Percentiles rank a stretch among this genome's conserved stretches.
Evolutionary conservation across 37 sponge, comb jelly and placozoan species (phyloP).

Genomic region (Chondrilla cf. caribensis): DNA sequence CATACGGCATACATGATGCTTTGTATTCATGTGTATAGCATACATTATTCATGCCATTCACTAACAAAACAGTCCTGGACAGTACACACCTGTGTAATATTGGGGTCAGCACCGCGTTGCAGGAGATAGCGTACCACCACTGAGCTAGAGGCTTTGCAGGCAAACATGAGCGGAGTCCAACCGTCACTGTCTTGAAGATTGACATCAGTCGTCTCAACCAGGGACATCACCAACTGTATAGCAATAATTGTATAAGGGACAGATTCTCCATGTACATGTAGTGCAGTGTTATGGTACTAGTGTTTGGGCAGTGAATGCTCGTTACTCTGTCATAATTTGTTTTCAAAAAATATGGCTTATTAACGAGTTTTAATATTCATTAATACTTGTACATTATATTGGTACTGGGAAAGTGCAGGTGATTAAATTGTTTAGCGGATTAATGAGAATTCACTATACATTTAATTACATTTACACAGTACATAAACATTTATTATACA

Average conservation of each 20-base stretch:
- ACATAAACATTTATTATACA: too few species aligned
- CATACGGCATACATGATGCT: too few species aligned
- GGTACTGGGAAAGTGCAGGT: too few species aligned
- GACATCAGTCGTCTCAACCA: constrained; percentile 49
- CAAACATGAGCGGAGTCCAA: constrained; percentile 72
- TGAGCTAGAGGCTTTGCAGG: constrained; percentile 25
- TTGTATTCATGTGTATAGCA: constrained; percentile 1
- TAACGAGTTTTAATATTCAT: too few species aligned
- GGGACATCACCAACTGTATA: constrained; percentile 40
- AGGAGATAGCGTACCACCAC: constrained; percentile 60
- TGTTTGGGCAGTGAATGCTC: background rate
- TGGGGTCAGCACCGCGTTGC: constrained; percentile 65
- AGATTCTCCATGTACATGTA: background rate
- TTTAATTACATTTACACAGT: too few species aligned
- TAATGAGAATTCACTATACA: too few species aligned
- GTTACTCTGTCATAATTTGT: too few species aligned
- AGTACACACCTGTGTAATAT: constrained; percentile 45
- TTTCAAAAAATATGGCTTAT: too few species aligned
- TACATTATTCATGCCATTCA: too few species aligned
- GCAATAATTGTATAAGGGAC: background rate
- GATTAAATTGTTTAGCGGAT: too few species aligned
- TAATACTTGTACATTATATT: too few species aligned
- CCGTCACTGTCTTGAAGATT: constrained; percentile 54
- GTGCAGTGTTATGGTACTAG: background rate
- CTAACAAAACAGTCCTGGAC: too few species aligned